Evolutionary conservation across 2,113 vertebrate genomes (phyloP), one percentile per base, ranked within the genome.

Genomic region (Crocuta crocuta): DNA sequence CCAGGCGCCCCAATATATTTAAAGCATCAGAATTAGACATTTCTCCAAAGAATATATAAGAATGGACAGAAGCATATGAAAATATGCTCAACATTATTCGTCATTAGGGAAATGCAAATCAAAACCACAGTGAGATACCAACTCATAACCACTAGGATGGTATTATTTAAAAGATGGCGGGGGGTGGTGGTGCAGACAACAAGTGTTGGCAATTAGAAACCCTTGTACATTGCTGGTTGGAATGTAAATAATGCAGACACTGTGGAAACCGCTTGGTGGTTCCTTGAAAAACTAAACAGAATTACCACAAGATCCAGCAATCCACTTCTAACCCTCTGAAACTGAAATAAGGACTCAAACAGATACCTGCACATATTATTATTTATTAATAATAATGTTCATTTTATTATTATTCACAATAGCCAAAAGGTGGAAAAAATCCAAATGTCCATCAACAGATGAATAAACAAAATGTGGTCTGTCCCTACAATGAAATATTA

Each of bases 1-100:
- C 39, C 39, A 39, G 39, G 39, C 39, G 39, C 39, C 39, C 39
- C 39, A 39, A 39, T 39, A 4, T 39, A 39, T 39, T 39, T 84
- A 63, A 96, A 95, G 58, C 86, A 90, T 86, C 73, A 85, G 58
- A 92, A 92, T 80, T 80, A 85, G 89, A 90, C n/a, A 93, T 87
- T 93, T 68, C 48, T 74, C 58, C 33, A 87, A 81, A 90, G 50
- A 80, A 97, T 45, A 89, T 71, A 78, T 23, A 73, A 28, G 78
- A 79, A 53, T 83, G 50, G 48, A 45, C 61, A 92, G 2, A 93
- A 94, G 45, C 26, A 91, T 53, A 83, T 68, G 71, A 87, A 91
- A 96, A 87, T 61, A 88, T 53, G 10, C 3, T 83, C 12, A 68
- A 39, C 23, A 31, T 63, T 35, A 93, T 81, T 43, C 86, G 45